Evolutionary conservation across 2,888 invertebrate species (phyloP), one percentile per base, ranked within the genome.

Genomic region (Cataglyphis livida): DNA sequence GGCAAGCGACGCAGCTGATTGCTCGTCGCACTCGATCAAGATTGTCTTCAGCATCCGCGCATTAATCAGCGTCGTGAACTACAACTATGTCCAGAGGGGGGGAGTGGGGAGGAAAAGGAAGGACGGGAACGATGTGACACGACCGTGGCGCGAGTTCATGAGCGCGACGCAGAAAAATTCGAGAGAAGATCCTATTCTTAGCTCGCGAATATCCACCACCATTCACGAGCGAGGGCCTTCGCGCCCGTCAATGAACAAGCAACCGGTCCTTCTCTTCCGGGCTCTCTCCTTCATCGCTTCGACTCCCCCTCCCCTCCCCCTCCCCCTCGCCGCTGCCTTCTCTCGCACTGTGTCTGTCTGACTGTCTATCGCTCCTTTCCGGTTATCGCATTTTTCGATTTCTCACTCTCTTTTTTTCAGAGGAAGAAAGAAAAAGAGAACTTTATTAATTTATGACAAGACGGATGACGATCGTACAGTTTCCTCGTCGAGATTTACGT

Each of bases 191-290:
- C 65, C 48, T 41, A 61, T 59, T 84, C 78, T 68, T 66, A 71
- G 66, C 64, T 61, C 66, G n/a, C 61, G 32, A 64, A 25, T 59
- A 74, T 65, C 64, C 44, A 76, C 59, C 48, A 64, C 85, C 85
- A 89, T 89, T 89, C 83, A 84, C 65, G 59, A 12, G 44, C 41
- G 65, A 59, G 66, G 81, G 68, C 73, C 85, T 84, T 86, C 86
- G 64, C 71, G 73, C 71, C 78, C n/a, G 76, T 87, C 85, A 85
- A 89, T 84, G 88, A 84, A 81, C 86, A 83, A 83, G 78, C 82
- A 88, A 89, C 85, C 90, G 87, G 89, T 86, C 88, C 78, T 74
- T 82, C 83, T 88, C 84, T 87, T 84, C 85, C 76, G 78, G 78
- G 66, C 81, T 65, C 66, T 66, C 66, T 68, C 44, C 38, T 57